Base-by-base conservation (phyloP, 2,888 invertebrate genomes). In the Orgyia antiqua region DNA sequence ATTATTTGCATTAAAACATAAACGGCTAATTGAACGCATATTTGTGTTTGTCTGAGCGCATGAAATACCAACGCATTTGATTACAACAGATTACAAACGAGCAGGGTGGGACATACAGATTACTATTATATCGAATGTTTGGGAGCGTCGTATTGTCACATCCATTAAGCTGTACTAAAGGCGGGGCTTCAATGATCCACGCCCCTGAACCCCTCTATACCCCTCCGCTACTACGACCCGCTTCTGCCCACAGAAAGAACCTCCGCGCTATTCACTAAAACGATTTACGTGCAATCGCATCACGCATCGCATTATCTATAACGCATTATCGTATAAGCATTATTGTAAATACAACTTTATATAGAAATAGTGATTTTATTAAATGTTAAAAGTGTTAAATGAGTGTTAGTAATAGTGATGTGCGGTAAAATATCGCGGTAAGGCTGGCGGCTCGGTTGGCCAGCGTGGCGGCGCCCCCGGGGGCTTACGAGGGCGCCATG, bases 81-180 rank as follows among this genome's bases (percentile, higher is more conserved):
- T 53, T 51, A 53, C 36, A 56, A 46, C 53, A 67, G 64, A 63
- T 68, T 64, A 68, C 53, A 15, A 48, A 63, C 52, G 62, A 64
- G 63, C 52, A 61, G 62, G 62, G 72, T 66, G 79, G 71, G 73
- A 70, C 72, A 70, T 70, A 72, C 71, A 73, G 80, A 78, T 79
- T 80, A 79, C 70, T 68, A 68, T 70, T 76, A 67, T 64, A 58
- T 59, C 38, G 60, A 46, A 57, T 62, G 69, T 73, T 72, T 63
- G 74, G 79, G 77, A 76, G 76, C 80, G 77, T 75, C 78, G 72
- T 77, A 72, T 84, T 83, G 80, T 84, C 80, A 84, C 74, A 78
- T 80, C 80, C 79, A 84, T 80, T 82, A 83, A 75, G 71, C 64
- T 58, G 59, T 42, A 57, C 44, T 4, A 43, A 58, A 66, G 80